Percentiles rank a stretch among this genome's conserved stretches.
phyloP scores from a whole-genome alignment of 2,888 invertebrate genomes.

The Rosalia funebris region DNA sequence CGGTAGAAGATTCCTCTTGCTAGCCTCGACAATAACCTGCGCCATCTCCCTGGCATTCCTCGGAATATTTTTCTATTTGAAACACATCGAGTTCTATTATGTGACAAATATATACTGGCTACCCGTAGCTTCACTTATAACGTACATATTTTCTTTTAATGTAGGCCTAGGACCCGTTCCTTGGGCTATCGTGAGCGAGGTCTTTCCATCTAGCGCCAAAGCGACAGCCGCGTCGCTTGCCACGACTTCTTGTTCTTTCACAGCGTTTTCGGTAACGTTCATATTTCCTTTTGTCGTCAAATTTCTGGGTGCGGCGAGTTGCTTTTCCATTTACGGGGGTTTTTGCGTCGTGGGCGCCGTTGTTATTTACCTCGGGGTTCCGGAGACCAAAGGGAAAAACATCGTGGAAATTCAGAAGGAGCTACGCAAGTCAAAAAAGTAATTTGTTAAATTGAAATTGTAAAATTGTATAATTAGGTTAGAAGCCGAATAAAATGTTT shows the following conservation, averaged over 20 bases:
- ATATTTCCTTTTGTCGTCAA: conserved; percentile 37
- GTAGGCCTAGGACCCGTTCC: conserved; percentile 77
- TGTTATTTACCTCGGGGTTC: conserved; percentile 34
- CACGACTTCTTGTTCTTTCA: conserved; percentile 26
- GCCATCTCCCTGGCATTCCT: conserved; percentile 68
- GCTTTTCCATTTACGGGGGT: conserved; percentile 37
- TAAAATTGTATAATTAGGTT: too few species aligned
- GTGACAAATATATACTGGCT: conserved; percentile 69
- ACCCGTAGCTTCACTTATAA: conserved; percentile 74
- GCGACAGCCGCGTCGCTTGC: conserved; percentile 66
- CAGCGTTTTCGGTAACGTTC: conserved; percentile 36
- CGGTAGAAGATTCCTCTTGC: conserved; percentile 75
- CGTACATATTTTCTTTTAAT: conserved; percentile 79
- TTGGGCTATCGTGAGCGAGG: conserved; percentile 83
- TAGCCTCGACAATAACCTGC: conserved; percentile 74
- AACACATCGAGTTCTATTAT: conserved; percentile 51
- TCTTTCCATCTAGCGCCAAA: conserved; percentile 81
- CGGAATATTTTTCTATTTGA: conserved; percentile 72
- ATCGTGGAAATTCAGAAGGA: conserved; percentile 38
- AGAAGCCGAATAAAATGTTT: too few species aligned
- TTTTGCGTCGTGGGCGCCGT: conserved; percentile 28
- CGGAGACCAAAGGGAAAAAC: conserved; percentile 45
- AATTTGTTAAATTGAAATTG: not conserved
- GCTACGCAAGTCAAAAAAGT: conserved; percentile 10
- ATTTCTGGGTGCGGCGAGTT: conserved; percentile 30